phyloP scores from a whole-genome alignment of 2,113 vertebrate species.

The Cyphomyrus plagiostoma region DNA sequence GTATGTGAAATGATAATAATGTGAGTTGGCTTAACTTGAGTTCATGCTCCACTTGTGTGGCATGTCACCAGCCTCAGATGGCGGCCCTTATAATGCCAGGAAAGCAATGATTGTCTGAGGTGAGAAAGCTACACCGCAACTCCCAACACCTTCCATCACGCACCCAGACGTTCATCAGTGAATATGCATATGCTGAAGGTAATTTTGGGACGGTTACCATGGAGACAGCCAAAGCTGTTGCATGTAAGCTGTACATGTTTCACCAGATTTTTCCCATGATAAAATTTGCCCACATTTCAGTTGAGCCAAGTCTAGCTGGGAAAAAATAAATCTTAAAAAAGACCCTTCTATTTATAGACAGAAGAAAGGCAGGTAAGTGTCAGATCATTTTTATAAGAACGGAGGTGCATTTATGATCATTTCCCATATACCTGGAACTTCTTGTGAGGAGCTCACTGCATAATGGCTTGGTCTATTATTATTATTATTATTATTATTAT shows the following conservation, averaged over 20 bases:
- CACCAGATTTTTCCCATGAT: neutral
- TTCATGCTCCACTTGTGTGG: neutral
- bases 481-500: neutral
- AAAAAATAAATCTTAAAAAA: neutral
- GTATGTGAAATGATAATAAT: neutral
- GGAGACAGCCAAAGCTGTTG: slow-evolving; percentile 6
- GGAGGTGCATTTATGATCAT: neutral
- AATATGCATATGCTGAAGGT: slow-evolving; percentile 7
- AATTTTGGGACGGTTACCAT: slow-evolving; percentile 10
- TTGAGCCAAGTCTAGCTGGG: neutral
- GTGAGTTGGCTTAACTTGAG: neutral
- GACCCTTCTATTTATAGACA: neutral
- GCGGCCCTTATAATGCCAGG: neutral
- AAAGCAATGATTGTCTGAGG: neutral
- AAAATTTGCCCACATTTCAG: neutral
- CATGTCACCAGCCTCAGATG: neutral
- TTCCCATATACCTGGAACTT: neutral
- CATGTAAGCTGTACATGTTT: neutral
- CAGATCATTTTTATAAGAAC: neutral
- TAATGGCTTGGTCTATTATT: neutral
- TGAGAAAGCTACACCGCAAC: neutral
- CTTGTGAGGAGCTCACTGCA: neutral
- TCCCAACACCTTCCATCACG: neutral
- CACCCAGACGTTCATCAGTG: neutral
- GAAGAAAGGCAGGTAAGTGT: neutral